Evolutionary conservation across 1,140 invertebrate species (phyloP).

Genomic region (Drosophila sucinea): DNA sequence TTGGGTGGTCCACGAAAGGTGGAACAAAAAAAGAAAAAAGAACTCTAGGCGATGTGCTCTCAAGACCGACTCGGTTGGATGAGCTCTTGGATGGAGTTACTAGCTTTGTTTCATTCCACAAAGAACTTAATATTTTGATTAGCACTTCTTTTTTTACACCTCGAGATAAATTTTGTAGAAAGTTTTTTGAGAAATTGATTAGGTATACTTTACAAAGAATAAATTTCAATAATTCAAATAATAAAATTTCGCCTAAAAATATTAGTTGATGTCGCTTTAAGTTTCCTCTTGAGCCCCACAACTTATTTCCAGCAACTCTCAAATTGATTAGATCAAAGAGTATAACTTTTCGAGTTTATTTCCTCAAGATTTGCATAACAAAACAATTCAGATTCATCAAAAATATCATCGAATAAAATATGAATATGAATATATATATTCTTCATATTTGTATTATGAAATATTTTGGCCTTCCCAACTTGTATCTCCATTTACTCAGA

Average conservation of each 20-base stretch:
- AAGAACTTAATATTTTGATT: slow-evolving; percentile 10
- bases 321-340: too few species aligned
- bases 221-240: too few species aligned
- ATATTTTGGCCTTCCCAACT: not conserved
- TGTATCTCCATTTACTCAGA: not conserved
- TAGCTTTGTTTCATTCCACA: not conserved
- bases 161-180: not conserved
- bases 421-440: too few species aligned
- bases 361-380: too few species aligned
- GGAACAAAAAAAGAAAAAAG: slow-evolving; percentile 1
- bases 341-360: too few species aligned
- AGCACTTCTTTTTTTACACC: slow-evolving; percentile 2
- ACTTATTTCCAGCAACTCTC: too few species aligned
- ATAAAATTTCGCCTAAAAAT: too few species aligned
- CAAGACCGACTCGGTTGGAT: not conserved
- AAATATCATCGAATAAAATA: too few species aligned
- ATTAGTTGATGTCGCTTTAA: too few species aligned
- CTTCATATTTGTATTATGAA: not conserved
- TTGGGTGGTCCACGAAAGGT: slow-evolving; percentile 34
- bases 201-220: too few species aligned
- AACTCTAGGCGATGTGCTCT: not conserved
- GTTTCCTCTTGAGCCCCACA: too few species aligned
- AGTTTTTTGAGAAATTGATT: not conserved
- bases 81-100: slow-evolving; percentile 9
- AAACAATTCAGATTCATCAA: too few species aligned